Base-by-base conservation (phyloP, 2,888 invertebrate genomes). In the Ceriagrion tenellum region DNA sequence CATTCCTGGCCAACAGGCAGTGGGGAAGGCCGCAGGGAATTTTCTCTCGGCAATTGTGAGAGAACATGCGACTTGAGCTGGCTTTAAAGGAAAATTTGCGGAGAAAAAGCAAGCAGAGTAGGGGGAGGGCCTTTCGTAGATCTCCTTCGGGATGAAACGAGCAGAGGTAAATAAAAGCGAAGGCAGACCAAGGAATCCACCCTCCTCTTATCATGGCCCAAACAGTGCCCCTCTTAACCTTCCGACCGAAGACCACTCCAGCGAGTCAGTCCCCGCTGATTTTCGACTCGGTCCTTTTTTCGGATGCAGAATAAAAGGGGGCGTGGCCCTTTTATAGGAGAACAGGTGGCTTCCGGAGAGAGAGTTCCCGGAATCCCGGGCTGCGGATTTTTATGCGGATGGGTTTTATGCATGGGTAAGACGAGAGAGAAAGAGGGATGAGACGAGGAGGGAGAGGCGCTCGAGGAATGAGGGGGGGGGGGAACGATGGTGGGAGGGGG, bases 261-360 rank as follows among this genome's bases (percentile, higher is more conserved):
- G 69, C 93, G 74, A 93, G 93, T 69, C 16, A 30, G 30, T 81
- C 16, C 30, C 3, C 47, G n/a, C 35, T 55, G 90, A 35, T 40
- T 35, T 74, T 93, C 12, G 47, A 69, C 47, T 69, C 69, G 69
- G 93, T 69, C 69, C 93, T 69, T 93, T 93, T 93, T 93, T 93
- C 93, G 93, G 93, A 93, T 93, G 93, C 93, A 93, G 93, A 93
- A 93, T 93, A 93, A 93, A 93, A 93, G 69, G 93, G 69, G 93
- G 93, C 93, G 93, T 93, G 93, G 93, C 93, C 40, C 69, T 55
- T 69, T 93, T 93, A 93, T 74, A 26, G 93, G 69, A 63, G 93
- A 93, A 93, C 93, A 93, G 93, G 93, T 93, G 93, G 93, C 93
- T 69, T 93, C 93, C 47, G 47, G 93, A 47, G 93, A 93, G 26